phyloP scores from a whole-genome alignment of 2,797 vertebrate genomes.

The Streptopelia turtur region DNA sequence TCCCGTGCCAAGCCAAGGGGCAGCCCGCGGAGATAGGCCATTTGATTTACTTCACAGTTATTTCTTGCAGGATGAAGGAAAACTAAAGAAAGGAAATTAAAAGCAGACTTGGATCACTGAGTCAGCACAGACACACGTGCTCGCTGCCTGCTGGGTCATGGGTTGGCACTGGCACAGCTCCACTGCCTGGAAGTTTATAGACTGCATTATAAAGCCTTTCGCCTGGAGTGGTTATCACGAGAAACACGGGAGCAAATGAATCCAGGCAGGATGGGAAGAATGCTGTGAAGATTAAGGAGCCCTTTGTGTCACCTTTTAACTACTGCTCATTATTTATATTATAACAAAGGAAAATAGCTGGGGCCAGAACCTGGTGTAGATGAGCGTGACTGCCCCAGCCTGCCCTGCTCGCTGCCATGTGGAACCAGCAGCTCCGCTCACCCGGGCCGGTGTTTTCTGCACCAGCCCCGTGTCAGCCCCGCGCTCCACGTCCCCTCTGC shows the following conservation, averaged over 20 bases:
- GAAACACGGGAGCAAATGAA: neutral
- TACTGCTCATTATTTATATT: neutral
- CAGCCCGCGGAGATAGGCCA: slow-evolving; percentile 46
- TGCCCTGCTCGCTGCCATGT: neutral
- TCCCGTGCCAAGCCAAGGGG: slow-evolving; percentile 43
- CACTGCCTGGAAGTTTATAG: slow-evolving; percentile 12
- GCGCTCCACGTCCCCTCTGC: neutral
- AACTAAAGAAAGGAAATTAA: slow-evolving; percentile 63
- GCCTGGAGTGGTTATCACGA: neutral
- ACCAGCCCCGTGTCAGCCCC: neutral
- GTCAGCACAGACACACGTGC: slow-evolving; percentile 35
- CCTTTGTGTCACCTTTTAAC: neutral
- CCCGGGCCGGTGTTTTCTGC: neutral
- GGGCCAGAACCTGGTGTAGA: neutral
- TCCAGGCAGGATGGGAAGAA: neutral
- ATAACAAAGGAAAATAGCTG: neutral
- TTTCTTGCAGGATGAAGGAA: slow-evolving; percentile 57
- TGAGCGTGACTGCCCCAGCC: neutral
- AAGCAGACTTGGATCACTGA: slow-evolving; percentile 56
- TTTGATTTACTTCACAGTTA: slow-evolving; percentile 66
- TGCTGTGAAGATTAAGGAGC: neutral
- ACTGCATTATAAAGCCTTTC: neutral
- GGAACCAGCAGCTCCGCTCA: neutral
- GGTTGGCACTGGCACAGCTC: slow-evolving; percentile 33
- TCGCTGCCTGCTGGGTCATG: slow-evolving; percentile 24